Base-by-base conservation (phyloP, 2,797 vertebrate genomes). In the Esox masquinongy region DNA sequence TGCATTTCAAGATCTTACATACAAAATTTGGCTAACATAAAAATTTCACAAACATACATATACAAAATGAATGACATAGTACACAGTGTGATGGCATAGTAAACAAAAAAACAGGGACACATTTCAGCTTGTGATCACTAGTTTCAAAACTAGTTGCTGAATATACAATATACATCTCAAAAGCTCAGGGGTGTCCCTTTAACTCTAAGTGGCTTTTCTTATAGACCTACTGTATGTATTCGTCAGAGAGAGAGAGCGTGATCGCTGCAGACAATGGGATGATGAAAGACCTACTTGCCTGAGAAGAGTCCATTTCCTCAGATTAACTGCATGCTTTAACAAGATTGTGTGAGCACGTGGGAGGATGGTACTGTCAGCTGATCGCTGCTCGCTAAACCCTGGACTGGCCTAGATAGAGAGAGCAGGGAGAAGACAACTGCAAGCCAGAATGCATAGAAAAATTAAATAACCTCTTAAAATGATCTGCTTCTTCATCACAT, bases 281-380 rank as follows among this genome's bases (percentile, higher is more conserved):
- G 86, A 92, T 90, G 90, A 91, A 91, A 91, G 85, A 83, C 70
- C 34, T 0, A 77, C 85, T 85, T 86, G 86, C 80, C 86, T 88
- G 82, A 75, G 84, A 89, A 89, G 81, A 88, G 85, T 80, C 86
- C 82, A 87, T 87, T 90, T 88, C 88, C 90, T 91, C 83, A 91
- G 91, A 93, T 92, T 88, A 92, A 90, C 89, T 84, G 87, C 89
- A 91, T 85, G 90, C 92, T 92, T 92, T 94, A 93, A 93, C 92
- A 91, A 93, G 92, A 94, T 92, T 91, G 90, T 91, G 89, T 88
- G 86, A 88, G 89, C 85, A 78, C 68, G 93, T 94, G 90, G 93
- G 93, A 93, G 90, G 91, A 92, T 88, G 91, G 89, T 68, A 83
- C 87, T 89, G 89, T 93, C 93, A 94, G 92, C 91, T 91, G 93